Percentiles rank a stretch among this genome's conserved stretches.
Evolutionary conservation across 2,888 invertebrate species (phyloP).

Genomic region (Apantesis nais): DNA sequence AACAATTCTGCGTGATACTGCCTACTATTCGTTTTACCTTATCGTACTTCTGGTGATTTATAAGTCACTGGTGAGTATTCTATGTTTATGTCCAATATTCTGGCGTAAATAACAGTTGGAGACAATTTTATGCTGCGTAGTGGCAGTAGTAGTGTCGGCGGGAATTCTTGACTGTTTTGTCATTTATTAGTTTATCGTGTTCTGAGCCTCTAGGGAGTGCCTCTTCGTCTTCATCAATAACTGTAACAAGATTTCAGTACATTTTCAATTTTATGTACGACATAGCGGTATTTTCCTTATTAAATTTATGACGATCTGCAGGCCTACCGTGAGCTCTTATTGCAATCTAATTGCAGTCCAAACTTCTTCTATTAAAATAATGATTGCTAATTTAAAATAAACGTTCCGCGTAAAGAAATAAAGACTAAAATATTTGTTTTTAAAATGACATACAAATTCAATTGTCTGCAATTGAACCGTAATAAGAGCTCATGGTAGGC

Average conservation of each 20-base stretch:
- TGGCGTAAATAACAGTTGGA: slow-evolving; percentile 15
- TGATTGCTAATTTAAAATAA: too few relatives aligned
- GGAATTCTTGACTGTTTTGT: slow-evolving; percentile 17
- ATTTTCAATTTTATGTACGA: not conserved
- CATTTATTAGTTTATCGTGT: slow-evolving; percentile 18
- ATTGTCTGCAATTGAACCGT: too few relatives aligned
- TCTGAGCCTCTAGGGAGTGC: not conserved
- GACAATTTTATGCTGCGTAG: slow-evolving; percentile 12
- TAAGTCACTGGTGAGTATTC: slow-evolving; percentile 29
- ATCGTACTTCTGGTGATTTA: slow-evolving; percentile 45
- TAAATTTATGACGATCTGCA: not conserved
- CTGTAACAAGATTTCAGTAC: not conserved
- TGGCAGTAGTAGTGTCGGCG: not conserved
- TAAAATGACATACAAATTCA: too few relatives aligned
- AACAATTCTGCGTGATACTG: slow-evolving; percentile 42
- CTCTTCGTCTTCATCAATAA: slow-evolving; percentile 6
- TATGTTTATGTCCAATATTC: slow-evolving; percentile 22
- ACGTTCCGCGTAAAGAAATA: too few relatives aligned
- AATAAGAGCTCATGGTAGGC: too few relatives aligned
- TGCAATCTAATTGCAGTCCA: too few relatives aligned
- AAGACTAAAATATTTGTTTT: too few relatives aligned
- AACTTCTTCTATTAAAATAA: too few relatives aligned
- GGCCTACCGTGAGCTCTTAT: too few relatives aligned
- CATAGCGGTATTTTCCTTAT: not conserved
- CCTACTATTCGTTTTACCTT: slow-evolving; percentile 43